These are phyloP conservation scores for Pogona vitticeps DNA, from an alignment of 2,113 vertebrate species.

Conservation along the genomic window DNA sequence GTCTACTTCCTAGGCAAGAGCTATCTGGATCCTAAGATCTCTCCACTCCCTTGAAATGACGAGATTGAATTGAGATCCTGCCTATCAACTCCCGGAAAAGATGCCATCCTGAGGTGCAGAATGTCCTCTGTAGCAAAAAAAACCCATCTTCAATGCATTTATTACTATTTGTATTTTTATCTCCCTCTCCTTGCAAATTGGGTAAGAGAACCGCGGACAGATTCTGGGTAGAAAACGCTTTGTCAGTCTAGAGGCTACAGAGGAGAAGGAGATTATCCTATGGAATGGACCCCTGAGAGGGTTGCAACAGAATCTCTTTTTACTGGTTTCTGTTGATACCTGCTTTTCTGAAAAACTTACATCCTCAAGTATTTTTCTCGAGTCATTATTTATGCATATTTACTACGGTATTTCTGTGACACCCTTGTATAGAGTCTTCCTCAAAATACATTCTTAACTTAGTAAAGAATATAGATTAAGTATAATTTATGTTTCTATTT, in stretches of 20 bases:
- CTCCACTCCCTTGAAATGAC: too few species aligned
- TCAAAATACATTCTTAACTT: background rate
- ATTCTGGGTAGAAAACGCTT: background rate
- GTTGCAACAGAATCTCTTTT: background rate
- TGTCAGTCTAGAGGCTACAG: background rate
- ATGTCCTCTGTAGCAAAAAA: too few species aligned
- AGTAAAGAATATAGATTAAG: background rate
- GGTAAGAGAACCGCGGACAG: background rate
- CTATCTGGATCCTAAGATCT: too few species aligned
- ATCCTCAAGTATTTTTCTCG: background rate
- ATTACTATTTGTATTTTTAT: too few species aligned
- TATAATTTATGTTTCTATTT: background rate
- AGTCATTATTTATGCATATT: background rate
- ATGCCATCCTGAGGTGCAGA: too few species aligned
- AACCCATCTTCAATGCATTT: too few species aligned
- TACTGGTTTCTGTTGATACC: background rate
- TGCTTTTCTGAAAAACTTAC: background rate
- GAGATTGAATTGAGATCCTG: too few species aligned
- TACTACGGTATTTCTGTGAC: background rate
- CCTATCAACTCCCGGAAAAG: too few species aligned
- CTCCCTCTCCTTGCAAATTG: background rate
- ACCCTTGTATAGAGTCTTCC: background rate
- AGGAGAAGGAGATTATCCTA: background rate
- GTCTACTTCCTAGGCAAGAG: too few species aligned
- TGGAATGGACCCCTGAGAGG: background rate